These are phyloP conservation scores for Genyomyrus donnyi DNA, from an alignment of 2,113 vertebrate genomes.

Conservation along the genomic window DNA sequence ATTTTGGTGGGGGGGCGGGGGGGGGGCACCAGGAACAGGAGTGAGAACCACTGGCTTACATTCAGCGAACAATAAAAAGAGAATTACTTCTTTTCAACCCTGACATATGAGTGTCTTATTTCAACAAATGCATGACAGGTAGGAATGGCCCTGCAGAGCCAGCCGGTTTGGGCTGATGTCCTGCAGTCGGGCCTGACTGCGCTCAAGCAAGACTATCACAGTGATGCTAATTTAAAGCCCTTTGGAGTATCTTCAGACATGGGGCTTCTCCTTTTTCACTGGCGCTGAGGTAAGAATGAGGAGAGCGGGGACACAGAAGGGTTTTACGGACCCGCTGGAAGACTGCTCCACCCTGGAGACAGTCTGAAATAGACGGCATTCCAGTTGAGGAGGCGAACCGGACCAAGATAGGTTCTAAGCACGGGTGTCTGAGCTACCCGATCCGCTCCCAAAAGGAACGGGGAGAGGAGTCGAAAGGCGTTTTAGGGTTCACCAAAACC, in stretches of 20 bases:
- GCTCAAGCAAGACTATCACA: neutral
- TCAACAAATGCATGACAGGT: neutral
- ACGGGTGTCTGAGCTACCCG: conserved; percentile 30
- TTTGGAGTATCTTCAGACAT: neutral
- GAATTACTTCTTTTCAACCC: neutral
- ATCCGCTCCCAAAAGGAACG: neutral
- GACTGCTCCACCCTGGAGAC: neutral
- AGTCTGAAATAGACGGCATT: conserved; percentile 24
- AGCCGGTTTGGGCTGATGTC: neutral
- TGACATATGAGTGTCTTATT: neutral
- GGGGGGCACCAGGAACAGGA: neutral
- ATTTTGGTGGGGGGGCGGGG: neutral
- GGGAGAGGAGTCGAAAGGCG: neutral
- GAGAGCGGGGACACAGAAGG: neutral
- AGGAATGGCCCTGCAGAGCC: neutral
- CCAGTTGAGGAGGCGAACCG: conserved; percentile 23
- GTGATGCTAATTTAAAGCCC: neutral
- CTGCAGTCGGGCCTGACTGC: neutral
- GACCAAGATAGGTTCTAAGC: conserved; percentile 32
- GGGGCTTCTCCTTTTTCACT: neutral
- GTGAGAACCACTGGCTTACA: neutral
- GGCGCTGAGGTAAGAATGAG: neutral
- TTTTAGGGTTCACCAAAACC: neutral
- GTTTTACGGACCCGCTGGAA: neutral
- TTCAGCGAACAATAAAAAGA: neutral